A percentile compares a stretch with the other conserved stretches of the same genome.
phyloP scores from a whole-genome alignment of 2,797 vertebrate species.

The Mormyrops attenuatus region DNA sequence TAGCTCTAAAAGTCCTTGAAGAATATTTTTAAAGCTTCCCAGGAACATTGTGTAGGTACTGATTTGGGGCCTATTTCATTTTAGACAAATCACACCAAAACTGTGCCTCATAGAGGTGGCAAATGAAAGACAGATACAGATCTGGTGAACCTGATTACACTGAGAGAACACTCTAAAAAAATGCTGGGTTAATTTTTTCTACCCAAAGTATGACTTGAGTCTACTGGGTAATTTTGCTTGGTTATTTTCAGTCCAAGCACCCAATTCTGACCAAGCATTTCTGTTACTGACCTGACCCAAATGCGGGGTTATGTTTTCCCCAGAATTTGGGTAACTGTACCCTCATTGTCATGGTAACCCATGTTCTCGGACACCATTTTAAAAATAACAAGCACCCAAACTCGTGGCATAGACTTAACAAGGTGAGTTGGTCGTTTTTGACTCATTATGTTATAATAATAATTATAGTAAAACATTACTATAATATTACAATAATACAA shows the following conservation, averaged over 20 bases:
- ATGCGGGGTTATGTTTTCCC: neutral
- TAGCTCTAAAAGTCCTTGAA: no score
- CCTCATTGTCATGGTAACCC: neutral
- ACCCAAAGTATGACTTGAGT: neutral
- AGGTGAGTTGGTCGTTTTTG: neutral
- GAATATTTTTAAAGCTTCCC: neutral
- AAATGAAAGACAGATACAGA: neutral
- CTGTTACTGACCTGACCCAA: neutral
- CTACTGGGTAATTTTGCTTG: neutral
- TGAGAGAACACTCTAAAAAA: neutral
- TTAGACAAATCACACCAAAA: neutral
- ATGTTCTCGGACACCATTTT: neutral
- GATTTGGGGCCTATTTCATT: neutral
- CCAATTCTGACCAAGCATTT: neutral
- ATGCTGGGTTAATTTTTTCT: neutral
- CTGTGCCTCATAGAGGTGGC: neutral
- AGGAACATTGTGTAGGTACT: neutral
- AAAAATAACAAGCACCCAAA: neutral
- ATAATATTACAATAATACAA: neutral
- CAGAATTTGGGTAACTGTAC: neutral
- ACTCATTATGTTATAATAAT: neutral
- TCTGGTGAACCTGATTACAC: neutral
- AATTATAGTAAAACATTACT: neutral
- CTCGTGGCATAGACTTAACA: neutral
- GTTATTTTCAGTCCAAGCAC: neutral